A percentile compares a stretch with the other conserved stretches of the same genome.
These are phyloP conservation scores for Prionailurus viverrinus DNA, from an alignment of 2,113 vertebrate species.

Conservation along the genomic window DNA sequence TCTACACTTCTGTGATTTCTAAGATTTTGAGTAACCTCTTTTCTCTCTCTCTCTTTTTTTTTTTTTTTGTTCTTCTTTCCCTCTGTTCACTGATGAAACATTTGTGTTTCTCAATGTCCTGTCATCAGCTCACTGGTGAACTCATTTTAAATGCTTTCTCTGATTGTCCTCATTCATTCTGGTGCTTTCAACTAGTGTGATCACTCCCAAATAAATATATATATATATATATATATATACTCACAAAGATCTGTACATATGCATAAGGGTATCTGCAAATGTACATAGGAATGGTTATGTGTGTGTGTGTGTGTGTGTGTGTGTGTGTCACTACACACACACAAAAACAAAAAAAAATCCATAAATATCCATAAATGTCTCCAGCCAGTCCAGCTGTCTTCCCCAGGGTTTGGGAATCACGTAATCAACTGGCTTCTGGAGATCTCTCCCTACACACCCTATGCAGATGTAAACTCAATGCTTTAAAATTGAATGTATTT, in stretches of 20 bases:
- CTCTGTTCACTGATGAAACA: background rate
- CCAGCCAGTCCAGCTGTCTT: background rate
- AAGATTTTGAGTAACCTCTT: background rate
- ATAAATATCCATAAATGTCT: background rate
- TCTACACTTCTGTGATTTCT: background rate
- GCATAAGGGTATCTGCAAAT: background rate
- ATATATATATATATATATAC: background rate
- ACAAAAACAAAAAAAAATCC: background rate
- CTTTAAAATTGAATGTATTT: background rate
- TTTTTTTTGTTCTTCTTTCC: background rate
- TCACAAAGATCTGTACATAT: background rate
- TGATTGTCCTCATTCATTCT: background rate
- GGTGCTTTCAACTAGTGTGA: background rate
- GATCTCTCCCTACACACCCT: background rate
- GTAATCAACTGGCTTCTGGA: background rate
- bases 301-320: background rate
- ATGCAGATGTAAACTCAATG: background rate
- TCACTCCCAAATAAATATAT: background rate
- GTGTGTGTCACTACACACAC: background rate
- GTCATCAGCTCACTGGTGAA: background rate
- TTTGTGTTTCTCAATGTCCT: background rate
- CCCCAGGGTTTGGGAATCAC: background rate
- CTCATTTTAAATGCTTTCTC: background rate
- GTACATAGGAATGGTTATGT: background rate
- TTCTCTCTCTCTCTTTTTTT: background rate